These are phyloP conservation scores for Fragum sueziense DNA, from an alignment of 2,888 invertebrate genomes.

Conservation along the genomic window DNA sequence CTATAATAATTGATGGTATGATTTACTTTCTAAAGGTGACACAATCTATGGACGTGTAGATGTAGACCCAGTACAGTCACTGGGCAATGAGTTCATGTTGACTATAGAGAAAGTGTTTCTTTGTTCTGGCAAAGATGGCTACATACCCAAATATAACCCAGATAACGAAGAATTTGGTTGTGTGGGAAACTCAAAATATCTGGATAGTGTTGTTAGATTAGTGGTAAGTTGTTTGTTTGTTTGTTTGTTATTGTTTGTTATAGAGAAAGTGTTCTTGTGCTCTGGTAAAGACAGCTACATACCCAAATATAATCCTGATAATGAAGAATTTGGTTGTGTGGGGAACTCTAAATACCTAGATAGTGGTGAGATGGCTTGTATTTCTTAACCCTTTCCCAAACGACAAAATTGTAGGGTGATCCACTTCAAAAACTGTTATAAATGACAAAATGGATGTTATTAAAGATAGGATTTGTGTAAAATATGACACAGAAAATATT, in stretches of 20 bases:
- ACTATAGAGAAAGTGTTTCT: conserved; percentile 81
- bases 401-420: too few relatives aligned
- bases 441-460: too few relatives aligned
- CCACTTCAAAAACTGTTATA: too few relatives aligned
- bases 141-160: conserved; percentile 81
- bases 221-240: conserved; percentile 71
- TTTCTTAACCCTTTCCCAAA: too few relatives aligned
- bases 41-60: conserved; percentile 80
- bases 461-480: too few relatives aligned
- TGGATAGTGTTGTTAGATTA: conserved; percentile 79
- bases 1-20: too few relatives aligned
- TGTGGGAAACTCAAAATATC: conserved; percentile 75
- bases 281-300: conserved; percentile 81
- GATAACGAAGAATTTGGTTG: conserved; percentile 80
- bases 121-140: conserved; percentile 81
- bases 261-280: conserved; percentile 82
- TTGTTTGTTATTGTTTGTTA: conserved; percentile 68
- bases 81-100: conserved; percentile 78
- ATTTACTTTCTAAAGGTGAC: too few relatives aligned
- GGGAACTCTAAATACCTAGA: conserved; percentile 77
- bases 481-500: too few relatives aligned
- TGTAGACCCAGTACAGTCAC: conserved; percentile 79
- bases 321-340: conserved; percentile 80
- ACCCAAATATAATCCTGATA: conserved; percentile 80
- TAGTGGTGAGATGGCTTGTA: conserved; percentile 67